Conservation (phyloP, 2,797 vertebrate species). For the Halcyon leucocephala region DNA sequence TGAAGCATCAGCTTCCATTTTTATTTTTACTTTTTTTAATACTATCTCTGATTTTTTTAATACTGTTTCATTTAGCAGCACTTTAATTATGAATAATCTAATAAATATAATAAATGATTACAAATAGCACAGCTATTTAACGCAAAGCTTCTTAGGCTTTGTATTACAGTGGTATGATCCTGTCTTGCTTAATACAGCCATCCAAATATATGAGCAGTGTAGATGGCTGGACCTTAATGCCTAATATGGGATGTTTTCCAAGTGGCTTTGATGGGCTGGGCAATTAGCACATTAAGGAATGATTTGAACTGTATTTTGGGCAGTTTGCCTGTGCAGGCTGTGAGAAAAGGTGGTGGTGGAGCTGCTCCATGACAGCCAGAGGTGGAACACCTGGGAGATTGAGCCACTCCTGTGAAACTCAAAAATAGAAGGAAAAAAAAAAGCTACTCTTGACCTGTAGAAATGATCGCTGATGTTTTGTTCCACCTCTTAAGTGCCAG, state of each 20-base stretch:
- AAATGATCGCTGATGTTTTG: background rate
- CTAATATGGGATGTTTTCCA: background rate
- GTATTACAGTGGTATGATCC: background rate
- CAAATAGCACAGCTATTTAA: background rate
- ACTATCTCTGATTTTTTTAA: background rate
- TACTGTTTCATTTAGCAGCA: background rate
- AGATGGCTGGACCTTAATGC: background rate
- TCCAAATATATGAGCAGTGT: background rate
- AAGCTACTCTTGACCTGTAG: background rate
- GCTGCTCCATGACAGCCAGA: background rate
- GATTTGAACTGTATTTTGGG: background rate
- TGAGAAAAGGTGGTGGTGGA: background rate
- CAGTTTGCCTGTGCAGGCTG: background rate
- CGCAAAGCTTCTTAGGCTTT: background rate
- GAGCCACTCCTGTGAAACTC: background rate
- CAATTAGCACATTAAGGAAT: background rate
- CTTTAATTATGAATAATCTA: background rate
- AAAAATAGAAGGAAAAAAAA: background rate
- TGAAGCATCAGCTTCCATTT: background rate
- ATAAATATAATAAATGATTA: no score
- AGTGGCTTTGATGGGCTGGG: background rate
- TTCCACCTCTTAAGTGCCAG: background rate
- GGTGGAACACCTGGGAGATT: background rate
- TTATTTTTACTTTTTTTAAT: background rate
- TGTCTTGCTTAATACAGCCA: background rate